These are phyloP conservation scores for Pantelozetes paolii DNA, from an alignment of 2,888 invertebrate species.

Conservation along the genomic window DNA sequence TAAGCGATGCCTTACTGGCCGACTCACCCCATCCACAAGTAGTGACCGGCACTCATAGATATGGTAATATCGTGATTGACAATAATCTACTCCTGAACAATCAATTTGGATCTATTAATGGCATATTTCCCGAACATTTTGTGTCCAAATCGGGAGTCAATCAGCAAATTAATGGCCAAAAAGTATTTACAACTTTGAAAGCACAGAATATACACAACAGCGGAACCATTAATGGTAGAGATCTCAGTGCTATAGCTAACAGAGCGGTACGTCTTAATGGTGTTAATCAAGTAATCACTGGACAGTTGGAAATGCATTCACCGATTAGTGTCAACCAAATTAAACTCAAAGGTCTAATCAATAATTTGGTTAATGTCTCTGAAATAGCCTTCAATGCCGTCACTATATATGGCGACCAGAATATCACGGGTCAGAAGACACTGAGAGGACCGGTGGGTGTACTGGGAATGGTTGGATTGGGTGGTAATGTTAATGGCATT, in stretches of 20 bases:
- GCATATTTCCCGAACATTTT: conserved; percentile 21
- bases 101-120: conserved; percentile 26
- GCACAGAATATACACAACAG: conserved; percentile 10
- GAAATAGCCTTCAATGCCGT: conserved; percentile 24
- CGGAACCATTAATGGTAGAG: conserved; percentile 22
- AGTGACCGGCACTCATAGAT: conserved; percentile 33
- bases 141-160: neutral
- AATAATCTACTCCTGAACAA: neutral
- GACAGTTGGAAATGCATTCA: conserved; percentile 33
- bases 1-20: conserved; percentile 1
- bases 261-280: conserved; percentile 30
- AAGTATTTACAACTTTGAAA: conserved; percentile 16
- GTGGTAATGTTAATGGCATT: conserved; percentile 35
- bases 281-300: conserved; percentile 33
- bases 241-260: conserved; percentile 17
- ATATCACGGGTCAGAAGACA: conserved; percentile 29
- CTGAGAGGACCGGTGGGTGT: conserved; percentile 28
- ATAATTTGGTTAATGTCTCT: conserved; percentile 31
- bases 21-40: conserved; percentile 1
- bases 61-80: neutral
- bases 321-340: conserved; percentile 30
- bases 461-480: neutral
- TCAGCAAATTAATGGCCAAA: conserved; percentile 29
- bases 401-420: conserved; percentile 26
- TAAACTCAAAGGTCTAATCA: conserved; percentile 30